Conservation (phyloP, 2,797 vertebrate genomes). For the Tokudaia muenninki region DNA sequence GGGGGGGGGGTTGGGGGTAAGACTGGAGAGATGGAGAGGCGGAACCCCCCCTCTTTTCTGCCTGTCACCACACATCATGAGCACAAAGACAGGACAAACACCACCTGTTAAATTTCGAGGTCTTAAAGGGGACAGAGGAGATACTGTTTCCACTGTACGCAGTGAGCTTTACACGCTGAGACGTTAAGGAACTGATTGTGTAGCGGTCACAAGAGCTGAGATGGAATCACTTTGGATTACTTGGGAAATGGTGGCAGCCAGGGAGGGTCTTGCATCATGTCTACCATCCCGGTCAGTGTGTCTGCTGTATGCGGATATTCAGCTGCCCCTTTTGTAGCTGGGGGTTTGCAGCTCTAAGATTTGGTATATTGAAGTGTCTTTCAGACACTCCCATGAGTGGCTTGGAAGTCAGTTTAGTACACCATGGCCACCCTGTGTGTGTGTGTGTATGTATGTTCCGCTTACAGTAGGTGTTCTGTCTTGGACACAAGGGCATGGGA, state of each 20-base stretch:
- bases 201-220: background rate
- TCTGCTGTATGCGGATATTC: background rate
- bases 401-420: conserved; percentile 32
- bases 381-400: background rate
- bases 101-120: background rate
- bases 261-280: background rate
- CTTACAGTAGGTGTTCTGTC: background rate
- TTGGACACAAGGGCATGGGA: background rate
- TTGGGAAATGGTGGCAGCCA: background rate
- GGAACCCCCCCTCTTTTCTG: background rate
- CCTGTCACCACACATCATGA: background rate
- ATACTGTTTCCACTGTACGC: background rate
- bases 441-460: background rate
- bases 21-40: background rate
- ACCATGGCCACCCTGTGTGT: background rate
- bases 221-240: background rate
- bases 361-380: conserved; percentile 44
- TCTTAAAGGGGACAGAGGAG: background rate
- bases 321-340: background rate
- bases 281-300: background rate
- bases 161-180: background rate
- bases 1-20: background rate
- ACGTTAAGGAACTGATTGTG: background rate
- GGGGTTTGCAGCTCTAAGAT: background rate
- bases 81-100: background rate